These are phyloP conservation scores for Bradypus variegatus DNA, from an alignment of 2,797 vertebrate species.

Conservation along the genomic window DNA sequence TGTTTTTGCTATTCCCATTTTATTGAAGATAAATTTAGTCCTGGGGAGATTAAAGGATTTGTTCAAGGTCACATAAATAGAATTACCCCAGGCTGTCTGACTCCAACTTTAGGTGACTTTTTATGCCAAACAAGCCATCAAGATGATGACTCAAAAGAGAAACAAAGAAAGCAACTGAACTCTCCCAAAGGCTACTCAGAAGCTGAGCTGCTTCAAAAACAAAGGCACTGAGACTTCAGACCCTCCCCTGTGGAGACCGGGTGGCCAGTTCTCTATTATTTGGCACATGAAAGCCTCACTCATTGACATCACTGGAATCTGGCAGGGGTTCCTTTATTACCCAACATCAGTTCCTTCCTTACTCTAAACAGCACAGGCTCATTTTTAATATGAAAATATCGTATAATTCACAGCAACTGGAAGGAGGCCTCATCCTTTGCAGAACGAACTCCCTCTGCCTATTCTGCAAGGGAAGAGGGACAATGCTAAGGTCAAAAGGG, in stretches of 20 bases:
- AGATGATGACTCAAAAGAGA: slow-evolving; percentile 9
- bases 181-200: background rate
- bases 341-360: background rate
- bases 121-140: background rate
- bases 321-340: background rate
- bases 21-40: slow-evolving; percentile 1
- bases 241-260: background rate
- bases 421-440: background rate
- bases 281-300: background rate
- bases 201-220: background rate
- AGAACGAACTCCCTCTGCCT: slow-evolving; percentile 1
- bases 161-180: background rate
- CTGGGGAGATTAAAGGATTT: background rate
- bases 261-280: background rate
- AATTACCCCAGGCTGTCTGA: background rate
- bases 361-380: slow-evolving; percentile 8
- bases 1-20: background rate
- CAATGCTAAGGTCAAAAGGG: background rate
- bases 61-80: background rate
- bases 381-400: slow-evolving; percentile 34
- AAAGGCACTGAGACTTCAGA: background rate
- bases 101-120: background rate
- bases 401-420: slow-evolving; percentile 3
- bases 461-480: background rate
- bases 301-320: background rate